Base-by-base conservation (phyloP, 1,140 invertebrate genomes). In the Monomorium pharaonis region DNA sequence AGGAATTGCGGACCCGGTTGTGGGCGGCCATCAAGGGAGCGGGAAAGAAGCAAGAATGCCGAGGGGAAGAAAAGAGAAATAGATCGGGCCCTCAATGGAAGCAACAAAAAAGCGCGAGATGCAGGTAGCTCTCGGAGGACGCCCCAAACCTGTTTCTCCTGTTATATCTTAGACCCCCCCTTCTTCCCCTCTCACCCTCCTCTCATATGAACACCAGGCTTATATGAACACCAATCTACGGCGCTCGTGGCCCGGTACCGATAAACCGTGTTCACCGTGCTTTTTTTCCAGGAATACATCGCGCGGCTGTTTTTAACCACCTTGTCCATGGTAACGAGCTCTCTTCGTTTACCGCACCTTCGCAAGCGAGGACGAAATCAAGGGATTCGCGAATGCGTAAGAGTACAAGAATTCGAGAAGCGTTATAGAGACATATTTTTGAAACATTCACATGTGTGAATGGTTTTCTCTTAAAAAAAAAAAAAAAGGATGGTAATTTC, bases 121-220 rank as follows among this genome's bases (percentile, higher is more conserved):
- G 92, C 94, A 94, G 94, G 94, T 93, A 94, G 93, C 91, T 87
- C 89, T 84, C 44, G 30, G 72, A 85, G 91, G 92, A 93, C 93
- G 92, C 93, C 94, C 93, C 94, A 94, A 94, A 94, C 94, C 94
- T 92, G 94, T 94, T 94, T 94, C 93, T 94, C 94, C 93, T 94
- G 94, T 94, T 94, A 93, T 93, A 86, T 92, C 87, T 91, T 90
- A 85, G 37, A 78, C 74, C 37, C 37, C 7, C 37, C 37, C 37
- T 3, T 37, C 37, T 37, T 3, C 7, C 37, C 37, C 37, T 37
- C 7, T n/a, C n/a, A n/a, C n/a, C 37, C 65, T 67, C 33, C 75
- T 70, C 88, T 87, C 60, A 80, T 56, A 87, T 47, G 63, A 87
- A 21, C 56, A 84, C 60, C 62, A 18, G 37, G 37, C 37, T 37